These are phyloP conservation scores for Semotilus atromaculatus DNA, from an alignment of 2,797 vertebrate genomes.

Conservation along the genomic window DNA sequence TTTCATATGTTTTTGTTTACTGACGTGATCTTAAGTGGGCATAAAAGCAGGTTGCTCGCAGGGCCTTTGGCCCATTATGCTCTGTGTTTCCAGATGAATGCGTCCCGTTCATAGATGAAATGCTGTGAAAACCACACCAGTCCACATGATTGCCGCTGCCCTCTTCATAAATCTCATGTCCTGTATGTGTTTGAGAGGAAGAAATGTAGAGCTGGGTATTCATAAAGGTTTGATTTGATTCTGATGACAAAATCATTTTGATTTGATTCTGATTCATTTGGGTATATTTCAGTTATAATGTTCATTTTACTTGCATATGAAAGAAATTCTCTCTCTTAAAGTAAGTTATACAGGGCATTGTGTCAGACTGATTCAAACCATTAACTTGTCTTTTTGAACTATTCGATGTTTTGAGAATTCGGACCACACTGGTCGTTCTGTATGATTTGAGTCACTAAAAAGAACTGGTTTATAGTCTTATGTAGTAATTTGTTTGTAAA, in stretches of 20 bases:
- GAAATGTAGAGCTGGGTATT: neutral
- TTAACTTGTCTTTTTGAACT: neutral
- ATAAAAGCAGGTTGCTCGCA: constrained; percentile 30
- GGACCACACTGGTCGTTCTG: neutral
- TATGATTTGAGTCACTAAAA: neutral
- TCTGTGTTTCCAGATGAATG: constrained; percentile 45
- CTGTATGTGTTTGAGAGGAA: neutral
- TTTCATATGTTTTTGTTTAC: constrained; percentile 45
- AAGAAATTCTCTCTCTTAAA: too few relatives aligned
- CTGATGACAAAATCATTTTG: neutral
- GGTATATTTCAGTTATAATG: neutral
- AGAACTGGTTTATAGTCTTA: neutral
- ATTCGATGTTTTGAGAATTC: neutral
- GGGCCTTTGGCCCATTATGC: constrained; percentile 19
- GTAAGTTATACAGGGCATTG: too few relatives aligned
- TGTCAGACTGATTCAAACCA: too few relatives aligned
- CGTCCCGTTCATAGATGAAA: constrained; percentile 41
- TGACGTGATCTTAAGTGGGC: constrained; percentile 35
- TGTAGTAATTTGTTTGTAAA: neutral
- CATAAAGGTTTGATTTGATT: neutral
- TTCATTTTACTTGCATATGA: too few relatives aligned
- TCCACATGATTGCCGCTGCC: constrained; percentile 28
- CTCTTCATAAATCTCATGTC: neutral
- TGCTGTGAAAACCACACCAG: constrained; percentile 31
- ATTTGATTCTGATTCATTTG: neutral